These are phyloP conservation scores for Macropus fuliginosus DNA, from an alignment of 2,797 vertebrate species.

Conservation along the genomic window DNA sequence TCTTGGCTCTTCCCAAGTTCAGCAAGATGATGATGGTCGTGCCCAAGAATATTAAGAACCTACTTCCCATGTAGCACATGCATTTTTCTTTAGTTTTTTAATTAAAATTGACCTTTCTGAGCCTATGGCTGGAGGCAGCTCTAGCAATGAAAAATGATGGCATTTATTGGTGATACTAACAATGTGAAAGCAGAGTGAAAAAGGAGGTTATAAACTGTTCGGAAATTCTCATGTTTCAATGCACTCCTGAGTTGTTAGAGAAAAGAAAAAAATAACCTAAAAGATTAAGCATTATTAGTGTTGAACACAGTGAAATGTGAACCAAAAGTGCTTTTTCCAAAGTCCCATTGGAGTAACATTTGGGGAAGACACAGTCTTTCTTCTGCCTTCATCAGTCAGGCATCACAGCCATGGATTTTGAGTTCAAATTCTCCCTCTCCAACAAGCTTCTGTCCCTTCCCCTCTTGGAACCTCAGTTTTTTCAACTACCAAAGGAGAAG, in stretches of 20 bases:
- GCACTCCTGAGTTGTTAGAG: background rate
- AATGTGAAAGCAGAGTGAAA: constrained; percentile 20
- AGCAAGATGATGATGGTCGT: background rate
- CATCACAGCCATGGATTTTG: background rate
- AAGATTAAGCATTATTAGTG: constrained; percentile 9
- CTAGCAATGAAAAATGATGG: constrained; percentile 57
- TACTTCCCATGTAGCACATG: constrained; percentile 52
- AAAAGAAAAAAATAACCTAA: background rate
- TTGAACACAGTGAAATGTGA: background rate
- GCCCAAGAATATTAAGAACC: constrained; percentile 65
- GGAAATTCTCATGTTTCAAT: background rate
- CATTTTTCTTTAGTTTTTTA: constrained; percentile 76
- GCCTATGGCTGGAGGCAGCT: constrained; percentile 65
- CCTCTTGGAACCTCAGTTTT: background rate
- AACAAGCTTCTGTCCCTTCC: background rate
- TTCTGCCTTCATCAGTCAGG: background rate
- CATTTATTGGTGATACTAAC: constrained; percentile 57
- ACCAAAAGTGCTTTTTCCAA: background rate
- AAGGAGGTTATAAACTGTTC: constrained; percentile 16
- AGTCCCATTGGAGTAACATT: background rate
- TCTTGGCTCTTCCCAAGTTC: constrained; percentile 26
- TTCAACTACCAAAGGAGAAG: background rate
- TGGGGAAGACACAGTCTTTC: constrained; percentile 29
- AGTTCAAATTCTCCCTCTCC: background rate
- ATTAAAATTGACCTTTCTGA: constrained; percentile 77